Evolutionary conservation across 1,140 invertebrate species (phyloP).

Genomic region (Drosophila pandora): DNA sequence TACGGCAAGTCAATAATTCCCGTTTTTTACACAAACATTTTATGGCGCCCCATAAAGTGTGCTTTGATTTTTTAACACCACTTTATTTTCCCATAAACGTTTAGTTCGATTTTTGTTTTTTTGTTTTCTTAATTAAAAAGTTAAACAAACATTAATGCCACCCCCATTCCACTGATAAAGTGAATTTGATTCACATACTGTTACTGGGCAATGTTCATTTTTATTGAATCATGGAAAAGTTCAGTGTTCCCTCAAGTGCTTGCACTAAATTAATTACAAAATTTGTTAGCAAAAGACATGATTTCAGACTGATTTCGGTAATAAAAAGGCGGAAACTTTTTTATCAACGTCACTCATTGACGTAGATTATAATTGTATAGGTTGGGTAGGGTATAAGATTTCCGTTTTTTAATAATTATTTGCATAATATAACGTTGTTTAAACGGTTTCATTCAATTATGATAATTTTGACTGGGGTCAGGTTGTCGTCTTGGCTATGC

Average conservation of each 20-base stretch:
- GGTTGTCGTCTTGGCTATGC: conserved; percentile 24
- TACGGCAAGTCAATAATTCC: background rate
- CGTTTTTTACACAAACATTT: conserved; percentile 13
- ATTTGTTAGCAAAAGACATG: conserved; percentile 46
- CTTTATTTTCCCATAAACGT: background rate
- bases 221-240: conserved; percentile 50
- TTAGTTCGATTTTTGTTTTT: background rate
- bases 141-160: background rate
- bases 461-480: conserved; percentile 8
- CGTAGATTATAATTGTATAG: conserved; percentile 2
- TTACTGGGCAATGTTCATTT: conserved; percentile 10
- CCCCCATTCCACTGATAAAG: conserved; percentile 10
- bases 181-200: conserved; percentile 12
- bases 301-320: conserved; percentile 22
- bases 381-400: conserved; percentile 5
- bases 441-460: conserved; percentile 19
- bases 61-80: conserved; percentile 29
- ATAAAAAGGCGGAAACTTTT: conserved; percentile 69
- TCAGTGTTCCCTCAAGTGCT: conserved; percentile 18
- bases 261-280: conserved; percentile 66
- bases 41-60: conserved; percentile 62
- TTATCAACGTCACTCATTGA: conserved; percentile 48
- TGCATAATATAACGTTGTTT: conserved; percentile 51
- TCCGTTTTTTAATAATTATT: conserved; percentile 54
- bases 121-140: conserved; percentile 9